Percentiles rank a stretch among this genome's conserved stretches.
Conservation (phyloP, 2,888 invertebrate species). For the Osmoderma eremita region DNA sequence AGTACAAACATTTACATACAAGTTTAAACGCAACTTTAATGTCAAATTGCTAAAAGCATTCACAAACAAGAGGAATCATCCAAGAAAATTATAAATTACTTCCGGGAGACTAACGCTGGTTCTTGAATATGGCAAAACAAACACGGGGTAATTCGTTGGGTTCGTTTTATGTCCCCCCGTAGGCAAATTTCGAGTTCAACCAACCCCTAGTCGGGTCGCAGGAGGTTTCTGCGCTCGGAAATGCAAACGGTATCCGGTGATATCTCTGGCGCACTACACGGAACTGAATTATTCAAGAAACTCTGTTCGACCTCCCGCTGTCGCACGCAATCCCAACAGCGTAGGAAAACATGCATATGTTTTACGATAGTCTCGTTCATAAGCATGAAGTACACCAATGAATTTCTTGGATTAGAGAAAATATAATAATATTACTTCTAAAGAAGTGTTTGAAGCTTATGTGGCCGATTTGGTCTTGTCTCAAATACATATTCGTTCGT, state of each 20-base stretch:
- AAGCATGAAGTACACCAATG: too few relatives aligned
- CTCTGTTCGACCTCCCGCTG: conserved; percentile 23
- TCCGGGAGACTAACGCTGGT: background rate
- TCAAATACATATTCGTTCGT: too few relatives aligned
- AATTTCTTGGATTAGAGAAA: too few relatives aligned
- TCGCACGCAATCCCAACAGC: conserved; percentile 14
- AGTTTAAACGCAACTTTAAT: background rate
- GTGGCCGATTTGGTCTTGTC: too few relatives aligned
- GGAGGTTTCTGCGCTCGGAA: conserved; percentile 22
- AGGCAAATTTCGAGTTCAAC: conserved; percentile 40
- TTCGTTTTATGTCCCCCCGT: conserved; percentile 32
- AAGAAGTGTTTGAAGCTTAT: too few relatives aligned
- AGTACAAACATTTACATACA: background rate
- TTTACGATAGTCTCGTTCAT: too few relatives aligned
- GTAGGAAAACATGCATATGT: too few relatives aligned
- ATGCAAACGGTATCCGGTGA: conserved; percentile 26
- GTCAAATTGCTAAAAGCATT: too few relatives aligned
- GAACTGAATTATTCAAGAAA: conserved; percentile 35
- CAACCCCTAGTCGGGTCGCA: conserved; percentile 31
- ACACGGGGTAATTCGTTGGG: conserved; percentile 10
- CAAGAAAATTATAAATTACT: conserved; percentile 1
- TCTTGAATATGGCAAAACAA: conserved; percentile 17
- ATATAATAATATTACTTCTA: too few relatives aligned
- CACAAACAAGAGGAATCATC: background rate
- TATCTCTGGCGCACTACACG: conserved; percentile 31